These are phyloP conservation scores for Tanypteryx hageni DNA, from an alignment of 2,888 invertebrate species.

Conservation along the genomic window DNA sequence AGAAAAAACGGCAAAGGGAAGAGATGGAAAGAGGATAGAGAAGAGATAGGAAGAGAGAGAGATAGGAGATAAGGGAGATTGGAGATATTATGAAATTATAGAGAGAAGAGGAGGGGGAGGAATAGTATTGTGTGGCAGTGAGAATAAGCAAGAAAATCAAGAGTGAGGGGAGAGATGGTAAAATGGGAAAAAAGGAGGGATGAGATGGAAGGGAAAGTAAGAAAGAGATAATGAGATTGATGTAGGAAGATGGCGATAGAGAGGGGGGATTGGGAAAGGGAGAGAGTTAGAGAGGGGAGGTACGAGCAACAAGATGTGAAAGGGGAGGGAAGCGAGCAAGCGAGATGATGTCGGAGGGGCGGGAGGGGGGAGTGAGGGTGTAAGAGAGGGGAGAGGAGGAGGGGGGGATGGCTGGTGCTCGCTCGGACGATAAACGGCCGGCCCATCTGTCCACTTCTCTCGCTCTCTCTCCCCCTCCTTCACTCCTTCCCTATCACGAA, in stretches of 20 bases:
- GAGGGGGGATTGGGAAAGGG: too few relatives aligned
- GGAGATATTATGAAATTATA: too few relatives aligned
- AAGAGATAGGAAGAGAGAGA: too few relatives aligned
- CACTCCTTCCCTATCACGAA: neutral
- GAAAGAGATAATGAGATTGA: neutral
- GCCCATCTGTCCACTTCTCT: slow-evolving; percentile 50
- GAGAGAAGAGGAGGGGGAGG: neutral
- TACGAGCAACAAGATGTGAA: neutral
- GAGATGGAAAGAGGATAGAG: too few relatives aligned
- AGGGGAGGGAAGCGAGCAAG: neutral
- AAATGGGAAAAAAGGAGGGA: neutral
- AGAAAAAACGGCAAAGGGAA: too few relatives aligned
- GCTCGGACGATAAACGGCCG: slow-evolving; percentile 48
- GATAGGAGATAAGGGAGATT: too few relatives aligned
- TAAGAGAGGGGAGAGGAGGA: neutral
- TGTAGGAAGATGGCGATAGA: too few relatives aligned
- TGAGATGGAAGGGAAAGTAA: neutral
- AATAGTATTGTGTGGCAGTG: neutral
- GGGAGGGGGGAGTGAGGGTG: neutral
- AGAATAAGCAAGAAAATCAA: neutral
- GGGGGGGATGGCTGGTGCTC: slow-evolving; percentile 2
- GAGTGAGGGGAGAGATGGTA: too few relatives aligned
- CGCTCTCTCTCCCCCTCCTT: neutral
- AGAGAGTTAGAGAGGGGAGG: neutral
- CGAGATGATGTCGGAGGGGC: neutral